Percentiles rank a stretch among this genome's conserved stretches.
phyloP scores from a whole-genome alignment of 2,888 invertebrate species.

The Hydrotaea cyrtoneurina region DNA sequence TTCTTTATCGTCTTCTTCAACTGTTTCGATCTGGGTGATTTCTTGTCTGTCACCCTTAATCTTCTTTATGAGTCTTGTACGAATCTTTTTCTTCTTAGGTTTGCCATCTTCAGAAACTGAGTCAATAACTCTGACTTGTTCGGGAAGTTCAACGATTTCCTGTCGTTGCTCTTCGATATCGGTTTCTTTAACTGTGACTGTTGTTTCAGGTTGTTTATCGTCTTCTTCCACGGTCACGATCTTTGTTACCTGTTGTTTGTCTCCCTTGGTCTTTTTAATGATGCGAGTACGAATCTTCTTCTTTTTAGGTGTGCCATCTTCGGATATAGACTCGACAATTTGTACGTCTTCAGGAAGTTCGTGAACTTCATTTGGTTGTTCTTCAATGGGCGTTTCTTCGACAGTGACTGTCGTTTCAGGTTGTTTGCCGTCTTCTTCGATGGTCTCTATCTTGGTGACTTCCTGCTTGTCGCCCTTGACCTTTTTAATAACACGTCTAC shows the following conservation, averaged over 20 bases:
- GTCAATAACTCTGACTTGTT: conserved; percentile 69
- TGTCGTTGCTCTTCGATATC: conserved; percentile 35
- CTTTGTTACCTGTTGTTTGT: conserved; percentile 77
- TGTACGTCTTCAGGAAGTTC: conserved; percentile 69
- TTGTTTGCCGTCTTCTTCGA: conserved; percentile 79
- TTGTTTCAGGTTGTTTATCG: conserved; percentile 74
- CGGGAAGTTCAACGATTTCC: conserved; percentile 37
- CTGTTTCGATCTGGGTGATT: conserved; percentile 77
- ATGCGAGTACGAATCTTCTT: conserved; percentile 75
- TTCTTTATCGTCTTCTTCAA: conserved; percentile 59
- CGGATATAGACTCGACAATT: conserved; percentile 67
- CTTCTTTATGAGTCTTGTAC: conserved; percentile 72
- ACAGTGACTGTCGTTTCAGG: conserved; percentile 77
- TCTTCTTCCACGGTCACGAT: conserved; percentile 76
- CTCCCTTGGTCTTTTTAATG: conserved; percentile 77
- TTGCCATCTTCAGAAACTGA: conserved; percentile 74
- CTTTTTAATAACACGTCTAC: conserved; percentile 59
- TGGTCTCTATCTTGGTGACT: conserved; percentile 79
- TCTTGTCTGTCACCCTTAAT: conserved; percentile 74
- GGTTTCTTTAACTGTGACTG: conserved; percentile 67
- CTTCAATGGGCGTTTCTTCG: conserved; percentile 65
- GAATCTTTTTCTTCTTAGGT: conserved; percentile 74
- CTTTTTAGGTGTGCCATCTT: conserved; percentile 76
- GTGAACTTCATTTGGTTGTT: conserved; percentile 75
- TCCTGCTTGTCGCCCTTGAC: conserved; percentile 74